Conservation (phyloP, 2,113 vertebrate species). For the Microcebus jonahi region DNA sequence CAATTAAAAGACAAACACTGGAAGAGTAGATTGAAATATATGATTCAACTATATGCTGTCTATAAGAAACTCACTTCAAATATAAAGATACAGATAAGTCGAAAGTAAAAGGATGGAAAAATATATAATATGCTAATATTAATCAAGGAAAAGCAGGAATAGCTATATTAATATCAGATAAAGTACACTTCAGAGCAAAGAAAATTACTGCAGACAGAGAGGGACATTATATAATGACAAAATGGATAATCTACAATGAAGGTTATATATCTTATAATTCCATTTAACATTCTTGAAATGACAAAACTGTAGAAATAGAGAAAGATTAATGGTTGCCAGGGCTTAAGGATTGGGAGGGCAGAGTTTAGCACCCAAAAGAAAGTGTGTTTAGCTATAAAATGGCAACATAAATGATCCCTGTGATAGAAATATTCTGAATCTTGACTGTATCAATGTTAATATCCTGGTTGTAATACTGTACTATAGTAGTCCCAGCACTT, state of each 20-base stretch:
- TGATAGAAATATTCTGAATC: not conserved
- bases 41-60: not conserved
- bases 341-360: not conserved
- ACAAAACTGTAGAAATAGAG: not conserved
- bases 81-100: not conserved
- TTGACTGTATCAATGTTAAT: not conserved
- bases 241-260: not conserved
- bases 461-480: not conserved
- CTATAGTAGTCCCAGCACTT: not conserved
- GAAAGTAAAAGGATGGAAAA: not conserved
- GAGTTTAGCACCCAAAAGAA: not conserved
- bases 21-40: not conserved
- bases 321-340: not conserved
- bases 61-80: not conserved
- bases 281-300: slow-evolving; percentile 18
- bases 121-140: not conserved
- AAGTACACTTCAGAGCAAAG: not conserved
- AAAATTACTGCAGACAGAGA: not conserved
- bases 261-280: not conserved
- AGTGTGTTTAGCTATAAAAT: not conserved
- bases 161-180: not conserved
- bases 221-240: not conserved
- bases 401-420: not conserved
- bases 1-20: not conserved
- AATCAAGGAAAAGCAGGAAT: not conserved